These are phyloP conservation scores for Zaprionus gabonicus DNA, from an alignment of 1,140 invertebrate species.

Conservation along the genomic window DNA sequence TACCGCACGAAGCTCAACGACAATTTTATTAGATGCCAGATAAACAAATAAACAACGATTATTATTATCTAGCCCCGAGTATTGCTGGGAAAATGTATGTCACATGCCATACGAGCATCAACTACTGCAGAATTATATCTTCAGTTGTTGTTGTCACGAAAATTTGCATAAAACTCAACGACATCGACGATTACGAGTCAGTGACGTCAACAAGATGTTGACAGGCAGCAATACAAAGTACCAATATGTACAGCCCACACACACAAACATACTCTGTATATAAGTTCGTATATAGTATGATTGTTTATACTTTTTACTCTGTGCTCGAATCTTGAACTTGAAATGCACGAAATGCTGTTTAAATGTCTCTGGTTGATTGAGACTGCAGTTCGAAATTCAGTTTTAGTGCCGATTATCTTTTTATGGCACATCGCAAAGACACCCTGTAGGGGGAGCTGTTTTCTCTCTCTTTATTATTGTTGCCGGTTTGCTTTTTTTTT, in stretches of 20 bases:
- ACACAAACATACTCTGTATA: constrained; percentile 1
- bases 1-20: not conserved
- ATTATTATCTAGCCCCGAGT: constrained; percentile 37
- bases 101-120: constrained; percentile 30
- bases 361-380: constrained; percentile 29
- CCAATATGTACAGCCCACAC: constrained; percentile 28
- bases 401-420: constrained; percentile 23
- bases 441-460: not conserved
- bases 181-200: constrained; percentile 37
- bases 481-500: not conserved
- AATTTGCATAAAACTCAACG: constrained; percentile 52
- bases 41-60: constrained; percentile 38
- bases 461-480: constrained; percentile 7
- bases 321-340: constrained; percentile 50
- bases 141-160: constrained; percentile 1
- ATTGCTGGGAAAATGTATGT: constrained; percentile 36
- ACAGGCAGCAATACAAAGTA: constrained; percentile 26
- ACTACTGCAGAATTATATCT: constrained; percentile 17
- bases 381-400: constrained; percentile 31
- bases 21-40: not conserved
- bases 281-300: constrained; percentile 15
- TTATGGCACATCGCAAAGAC: not conserved
- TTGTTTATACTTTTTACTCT: constrained; percentile 23
- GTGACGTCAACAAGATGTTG: constrained; percentile 54
- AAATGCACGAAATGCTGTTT: constrained; percentile 44